Percentiles rank a stretch among this genome's conserved stretches.
phyloP scores from a whole-genome alignment of 2,113 vertebrate species.

The Myiopsitta monachus region DNA sequence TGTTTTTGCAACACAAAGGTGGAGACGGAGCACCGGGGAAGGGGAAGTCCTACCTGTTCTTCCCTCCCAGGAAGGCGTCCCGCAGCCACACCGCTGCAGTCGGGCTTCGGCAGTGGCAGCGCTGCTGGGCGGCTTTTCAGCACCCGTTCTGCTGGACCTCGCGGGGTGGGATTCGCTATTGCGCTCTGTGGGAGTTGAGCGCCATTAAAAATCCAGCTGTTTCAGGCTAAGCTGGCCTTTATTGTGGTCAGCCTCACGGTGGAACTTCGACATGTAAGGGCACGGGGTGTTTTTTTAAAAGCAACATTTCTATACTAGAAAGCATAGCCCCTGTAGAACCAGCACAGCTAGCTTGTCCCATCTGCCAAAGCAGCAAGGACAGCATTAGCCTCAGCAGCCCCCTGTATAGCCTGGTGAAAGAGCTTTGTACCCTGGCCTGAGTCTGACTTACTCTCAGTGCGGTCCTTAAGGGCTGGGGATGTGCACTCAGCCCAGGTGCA shows the following conservation, averaged over 20 bases:
- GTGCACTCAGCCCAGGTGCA: neutral
- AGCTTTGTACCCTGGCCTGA: neutral
- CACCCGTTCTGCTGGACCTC: neutral
- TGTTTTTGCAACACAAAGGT: conserved; percentile 57
- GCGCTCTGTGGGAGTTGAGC: neutral
- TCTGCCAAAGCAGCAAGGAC: neutral
- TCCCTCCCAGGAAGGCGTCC: neutral
- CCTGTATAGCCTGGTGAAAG: neutral
- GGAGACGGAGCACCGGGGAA: neutral
- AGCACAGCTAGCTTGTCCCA: neutral
- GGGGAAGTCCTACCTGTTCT: conserved; percentile 33
- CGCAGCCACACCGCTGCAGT: neutral
- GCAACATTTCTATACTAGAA: neutral
- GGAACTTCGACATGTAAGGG: neutral
- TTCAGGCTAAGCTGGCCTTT: neutral
- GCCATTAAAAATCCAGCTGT: neutral
- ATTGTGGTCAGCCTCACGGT: neutral
- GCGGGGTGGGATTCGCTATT: neutral
- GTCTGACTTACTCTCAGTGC: neutral
- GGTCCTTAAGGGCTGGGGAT: neutral
- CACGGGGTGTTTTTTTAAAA: neutral
- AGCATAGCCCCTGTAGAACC: neutral
- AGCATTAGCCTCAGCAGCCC: neutral
- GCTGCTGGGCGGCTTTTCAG: neutral
- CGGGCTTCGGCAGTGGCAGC: neutral